phyloP scores from a whole-genome alignment of 2,797 vertebrate species.

The Lemur catta region DNA sequence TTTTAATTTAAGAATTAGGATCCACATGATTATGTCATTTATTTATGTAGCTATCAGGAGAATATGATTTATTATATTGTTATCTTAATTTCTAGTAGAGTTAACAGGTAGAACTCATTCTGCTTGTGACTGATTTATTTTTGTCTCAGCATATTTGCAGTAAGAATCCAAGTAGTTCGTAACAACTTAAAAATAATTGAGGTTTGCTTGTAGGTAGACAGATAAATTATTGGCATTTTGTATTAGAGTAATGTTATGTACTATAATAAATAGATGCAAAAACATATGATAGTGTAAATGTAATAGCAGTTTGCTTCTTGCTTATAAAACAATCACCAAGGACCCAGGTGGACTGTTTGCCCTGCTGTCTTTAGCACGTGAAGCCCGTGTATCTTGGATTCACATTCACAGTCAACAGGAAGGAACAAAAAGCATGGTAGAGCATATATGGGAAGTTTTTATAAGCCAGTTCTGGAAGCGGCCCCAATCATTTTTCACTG shows the following conservation, averaged over 20 bases:
- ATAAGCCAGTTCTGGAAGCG: background rate
- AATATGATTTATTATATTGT: conserved; percentile 31
- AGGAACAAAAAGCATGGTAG: background rate
- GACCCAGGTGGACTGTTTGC: background rate
- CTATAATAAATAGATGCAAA: background rate
- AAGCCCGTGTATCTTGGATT: background rate
- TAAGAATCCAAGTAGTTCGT: background rate
- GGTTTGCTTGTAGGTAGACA: background rate
- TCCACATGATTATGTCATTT: background rate
- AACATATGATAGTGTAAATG: background rate
- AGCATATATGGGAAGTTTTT: background rate
- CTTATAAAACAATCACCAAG: background rate
- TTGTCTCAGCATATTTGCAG: conserved; percentile 24
- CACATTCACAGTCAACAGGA: background rate
- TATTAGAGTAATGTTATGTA: background rate
- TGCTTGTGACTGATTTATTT: background rate
- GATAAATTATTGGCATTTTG: background rate
- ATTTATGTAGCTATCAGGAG: background rate
- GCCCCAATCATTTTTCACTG: background rate
- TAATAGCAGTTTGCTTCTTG: background rate
- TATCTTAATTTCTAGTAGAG: background rate
- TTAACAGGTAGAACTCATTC: background rate
- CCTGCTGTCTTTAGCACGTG: background rate
- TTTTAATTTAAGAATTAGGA: conserved; percentile 25
- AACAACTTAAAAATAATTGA: conserved; percentile 5